Percentiles rank a stretch among this genome's conserved stretches.
phyloP scores from a whole-genome alignment of 1,140 invertebrate genomes.

The Drosophila sp. region DNA sequence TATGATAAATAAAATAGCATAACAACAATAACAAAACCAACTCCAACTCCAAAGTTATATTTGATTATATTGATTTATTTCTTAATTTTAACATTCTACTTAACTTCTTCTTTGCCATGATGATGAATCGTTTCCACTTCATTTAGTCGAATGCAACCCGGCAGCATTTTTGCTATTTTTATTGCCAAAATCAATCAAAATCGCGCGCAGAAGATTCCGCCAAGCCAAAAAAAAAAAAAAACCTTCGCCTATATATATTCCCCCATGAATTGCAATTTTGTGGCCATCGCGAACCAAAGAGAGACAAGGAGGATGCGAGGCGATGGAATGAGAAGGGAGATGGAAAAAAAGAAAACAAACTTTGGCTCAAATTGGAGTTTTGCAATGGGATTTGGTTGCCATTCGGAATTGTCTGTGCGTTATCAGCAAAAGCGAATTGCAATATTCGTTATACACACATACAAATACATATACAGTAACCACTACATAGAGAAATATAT shows the following conservation, averaged over 20 bases:
- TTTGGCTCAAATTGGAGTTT: slow-evolving; percentile 32
- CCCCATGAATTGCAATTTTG: slow-evolving; percentile 19
- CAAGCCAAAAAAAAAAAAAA: background rate
- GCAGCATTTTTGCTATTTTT: slow-evolving; percentile 1
- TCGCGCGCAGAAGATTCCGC: background rate
- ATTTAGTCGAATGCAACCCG: background rate
- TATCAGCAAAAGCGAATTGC: slow-evolving; percentile 40
- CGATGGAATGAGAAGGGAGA: no score
- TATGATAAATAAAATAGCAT: slow-evolving; percentile 17
- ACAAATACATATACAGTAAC: background rate
- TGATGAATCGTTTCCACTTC: slow-evolving; percentile 16
- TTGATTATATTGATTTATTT: slow-evolving; percentile 18
- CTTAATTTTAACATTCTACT: slow-evolving; percentile 1
- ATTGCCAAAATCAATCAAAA: slow-evolving; percentile 38
- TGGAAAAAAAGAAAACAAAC: slow-evolving; percentile 28
- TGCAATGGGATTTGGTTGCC: slow-evolving; percentile 20
- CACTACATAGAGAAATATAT: background rate
- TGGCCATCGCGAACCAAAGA: background rate
- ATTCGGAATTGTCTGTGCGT: slow-evolving; percentile 22
- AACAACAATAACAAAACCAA: background rate
- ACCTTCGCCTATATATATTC: slow-evolving; percentile 10
- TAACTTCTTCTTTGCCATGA: background rate
- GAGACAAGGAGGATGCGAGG: background rate
- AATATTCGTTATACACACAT: slow-evolving; percentile 26
- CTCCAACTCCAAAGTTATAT: slow-evolving; percentile 4